Base-by-base conservation (phyloP, 2,888 invertebrate species). In the Aplocera efformata region DNA sequence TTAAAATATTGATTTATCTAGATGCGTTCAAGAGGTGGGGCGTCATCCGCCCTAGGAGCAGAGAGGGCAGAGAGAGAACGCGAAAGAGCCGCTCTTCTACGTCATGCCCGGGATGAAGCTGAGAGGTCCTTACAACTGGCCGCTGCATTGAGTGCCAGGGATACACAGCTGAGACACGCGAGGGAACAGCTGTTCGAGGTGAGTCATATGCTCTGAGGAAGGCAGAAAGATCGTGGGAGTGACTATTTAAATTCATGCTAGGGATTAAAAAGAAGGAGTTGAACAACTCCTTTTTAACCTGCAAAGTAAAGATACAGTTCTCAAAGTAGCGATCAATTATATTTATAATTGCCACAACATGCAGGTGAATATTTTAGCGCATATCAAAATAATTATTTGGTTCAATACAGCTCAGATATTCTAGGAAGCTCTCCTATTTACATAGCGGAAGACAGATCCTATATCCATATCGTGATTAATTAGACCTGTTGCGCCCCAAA, bases 61-160 rank as follows among this genome's bases (percentile, higher is more conserved):
- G 91, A 85, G 60, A 89, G 77, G 53, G 90, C 90, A 7, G 96
- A 96, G 65, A 89, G 95, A 1, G 98, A 97, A 70, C 89, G 96
- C 7, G 97, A 98, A 77, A 92, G 97, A 35, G 96, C 96, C 90
- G 96, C 95, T 52, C 85, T 98, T 42, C 80, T 97, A 38, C 92
- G 96, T 58, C 96, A 96, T 69, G 97, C 97, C 0, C 90, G 96
- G 25, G 97, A 97, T 67, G 96, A 97, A 65, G 95, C 97, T 0
- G 97, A 98, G 74, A 90, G 96, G 43, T 94, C 96, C 11, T 89
- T 97, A 46, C 92, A 94, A 42, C 89, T 98, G 27, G 96, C 96
- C 5, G 94, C 96, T 6, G 96, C 96, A 61, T 91, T 98, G 11
- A 96, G 95, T 65, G 93, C 94, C 26, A 92, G 96, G 58, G 97